Evolutionary conservation across 2,888 invertebrate species (phyloP), one percentile per base, ranked within the genome.

Genomic region (Pristionchus mayeri): DNA sequence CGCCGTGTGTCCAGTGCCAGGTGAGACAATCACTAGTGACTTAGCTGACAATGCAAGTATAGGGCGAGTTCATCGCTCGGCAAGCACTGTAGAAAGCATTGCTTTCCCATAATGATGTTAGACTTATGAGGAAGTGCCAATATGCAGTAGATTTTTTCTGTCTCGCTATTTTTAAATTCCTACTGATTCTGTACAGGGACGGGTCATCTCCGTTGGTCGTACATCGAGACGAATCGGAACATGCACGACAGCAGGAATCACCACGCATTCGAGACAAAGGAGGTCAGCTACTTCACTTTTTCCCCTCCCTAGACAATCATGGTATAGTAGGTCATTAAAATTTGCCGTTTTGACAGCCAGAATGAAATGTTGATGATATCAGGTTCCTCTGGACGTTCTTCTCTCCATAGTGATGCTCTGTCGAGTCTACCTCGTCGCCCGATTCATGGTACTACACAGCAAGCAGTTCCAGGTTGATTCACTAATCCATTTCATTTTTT

Each of bases 331-430:
- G n/a, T n/a, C n/a, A n/a, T n/a, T n/a, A n/a, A n/a, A n/a, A n/a
- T n/a, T n/a, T n/a, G n/a, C n/a, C n/a, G n/a, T n/a, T n/a, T n/a
- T n/a, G n/a, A n/a, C n/a, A n/a, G n/a, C n/a, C n/a, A n/a, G n/a
- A n/a, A n/a, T n/a, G n/a, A 60, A n/a, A 30, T 30, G 27, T 13
- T 30, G 6, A 3, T 27, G 27, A 27, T 30, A 90, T 95, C 94
- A 95, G 94, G 97, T 98, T 93, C 97, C 98, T 86, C 96, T 98
- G 93, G 99, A 99, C 94, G 97, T 98, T 93, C 96, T 98, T 90
- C 95, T 99, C 92, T 98, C 98, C 92, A 95, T 99, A 94, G 98
- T 98, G 93, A 99, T 99, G 99, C 98, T 99, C 95, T 96, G 98
- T 94, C 95, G 99, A 93, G 87, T 98, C 93, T 99, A 99, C 95